Evolutionary conservation across 2,797 vertebrate genomes (phyloP).

Genomic region (Cynopterus sphinx): DNA sequence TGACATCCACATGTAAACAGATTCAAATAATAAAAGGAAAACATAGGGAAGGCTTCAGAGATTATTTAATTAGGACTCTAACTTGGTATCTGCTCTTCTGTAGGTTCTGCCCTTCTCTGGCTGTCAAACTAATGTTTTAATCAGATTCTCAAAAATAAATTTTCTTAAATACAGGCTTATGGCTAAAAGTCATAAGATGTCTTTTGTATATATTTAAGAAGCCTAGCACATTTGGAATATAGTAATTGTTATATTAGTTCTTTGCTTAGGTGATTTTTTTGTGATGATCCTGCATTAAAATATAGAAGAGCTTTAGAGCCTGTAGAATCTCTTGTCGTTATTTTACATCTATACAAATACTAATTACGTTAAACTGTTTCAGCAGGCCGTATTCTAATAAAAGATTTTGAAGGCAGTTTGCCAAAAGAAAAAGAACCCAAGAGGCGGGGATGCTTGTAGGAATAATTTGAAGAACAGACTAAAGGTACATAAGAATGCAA

Average conservation of each 20-base stretch:
- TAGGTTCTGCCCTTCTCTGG: neutral
- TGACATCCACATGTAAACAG: neutral
- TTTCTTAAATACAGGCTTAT: neutral
- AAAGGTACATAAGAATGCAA: neutral
- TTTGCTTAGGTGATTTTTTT: constrained; percentile 13
- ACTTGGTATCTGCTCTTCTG: neutral
- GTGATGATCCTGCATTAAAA: neutral
- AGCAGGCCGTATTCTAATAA: neutral
- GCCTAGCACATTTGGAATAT: neutral
- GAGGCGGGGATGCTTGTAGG: neutral
- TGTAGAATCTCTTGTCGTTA: neutral
- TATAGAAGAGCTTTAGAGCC: constrained; percentile 12
- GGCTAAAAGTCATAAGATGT: neutral
- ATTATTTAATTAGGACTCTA: neutral
- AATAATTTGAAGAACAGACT: neutral
- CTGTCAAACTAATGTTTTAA: neutral
- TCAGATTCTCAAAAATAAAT: neutral
- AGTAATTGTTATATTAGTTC: neutral
- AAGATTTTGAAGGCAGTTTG: neutral
- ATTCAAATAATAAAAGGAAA: constrained; percentile 19
- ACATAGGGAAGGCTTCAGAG: neutral
- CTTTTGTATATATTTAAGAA: constrained; percentile 16
- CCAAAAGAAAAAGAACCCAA: constrained; percentile 2
- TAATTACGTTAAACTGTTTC: neutral
- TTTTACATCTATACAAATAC: neutral